Base-by-base conservation (phyloP, 2,797 vertebrate species). In the Myotis pilosus region DNA sequence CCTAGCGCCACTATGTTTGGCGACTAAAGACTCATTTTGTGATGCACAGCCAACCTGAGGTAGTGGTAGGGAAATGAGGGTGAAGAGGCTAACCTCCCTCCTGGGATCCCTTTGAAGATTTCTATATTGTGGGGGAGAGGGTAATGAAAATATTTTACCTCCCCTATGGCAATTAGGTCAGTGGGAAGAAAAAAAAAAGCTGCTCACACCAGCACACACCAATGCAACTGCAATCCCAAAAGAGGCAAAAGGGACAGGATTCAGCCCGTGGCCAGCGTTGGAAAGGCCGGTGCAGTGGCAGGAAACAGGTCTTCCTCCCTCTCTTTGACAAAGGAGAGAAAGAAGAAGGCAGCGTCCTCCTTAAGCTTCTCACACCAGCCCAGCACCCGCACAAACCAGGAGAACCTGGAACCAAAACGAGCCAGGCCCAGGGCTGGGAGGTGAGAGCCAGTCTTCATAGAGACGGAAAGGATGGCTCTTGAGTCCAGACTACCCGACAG, bases 71-170 rank as follows among this genome's bases (percentile, higher is more conserved):
- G 89, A 98, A 98, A 98, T 94, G 60, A 98, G 96, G 96, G 97
- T 96, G 87, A 98, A 98, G 97, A 96, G 98, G 97, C 96, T 97
- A 89, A 97, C 97, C 97, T 97, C 97, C 97, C 96, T 98, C 96
- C 95, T 44, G 69, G 22, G 94, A 94, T 97, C 89, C 94, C 98
- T 98, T 98, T 97, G 97, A 98, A 98, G 98, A 97, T 98, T 97
- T 97, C 93, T 92, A 94, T 60, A 11, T 98, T 98, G 97, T 97
- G 89, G 97, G 94, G 97, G 97, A 98, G 98, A 98, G 47, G 94
- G 95, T 98, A 98, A 98, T 97, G 98, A 98, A 98, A 98, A 98
- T 98, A 97, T 97, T 98, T 98, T 98, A 85, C 97, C 95, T 97
- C 96, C 95, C 93, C 93, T 94, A 96, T 98, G 95, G 95, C 89